These are phyloP conservation scores for Zeugodacus cucurbitae DNA, from an alignment of 1,140 invertebrate species.

Conservation along the genomic window DNA sequence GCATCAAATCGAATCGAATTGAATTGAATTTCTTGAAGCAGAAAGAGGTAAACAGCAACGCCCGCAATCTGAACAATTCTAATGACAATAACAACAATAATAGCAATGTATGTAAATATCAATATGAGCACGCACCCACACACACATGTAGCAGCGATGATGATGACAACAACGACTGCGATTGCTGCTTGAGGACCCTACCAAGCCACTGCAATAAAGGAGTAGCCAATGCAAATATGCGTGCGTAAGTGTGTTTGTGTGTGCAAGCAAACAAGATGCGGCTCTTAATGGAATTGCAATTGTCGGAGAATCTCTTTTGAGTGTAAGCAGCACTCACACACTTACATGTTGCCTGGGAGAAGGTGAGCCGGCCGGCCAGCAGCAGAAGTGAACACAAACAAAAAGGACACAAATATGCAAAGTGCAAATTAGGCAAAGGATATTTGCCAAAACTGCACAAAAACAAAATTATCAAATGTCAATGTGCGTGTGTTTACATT, in stretches of 20 bases:
- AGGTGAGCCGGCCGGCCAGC: neutral
- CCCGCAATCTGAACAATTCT: constrained; percentile 13
- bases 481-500: neutral
- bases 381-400: neutral
- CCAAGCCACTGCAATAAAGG: neutral
- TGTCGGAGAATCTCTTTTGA: neutral
- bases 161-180: neutral
- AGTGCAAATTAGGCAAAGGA: constrained; percentile 28
- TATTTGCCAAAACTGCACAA: constrained; percentile 3
- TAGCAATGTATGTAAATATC: neutral
- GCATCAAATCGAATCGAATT: neutral
- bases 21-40: constrained; percentile 32
- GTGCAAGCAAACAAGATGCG: neutral
- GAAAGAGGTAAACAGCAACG: constrained; percentile 17
- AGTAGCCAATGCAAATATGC: constrained; percentile 12
- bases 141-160: neutral
- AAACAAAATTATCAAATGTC: neutral
- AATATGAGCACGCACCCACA: neutral
- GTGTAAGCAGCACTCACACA: neutral
- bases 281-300: constrained; percentile 24
- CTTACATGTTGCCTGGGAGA: neutral
- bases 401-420: constrained; percentile 16
- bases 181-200: neutral
- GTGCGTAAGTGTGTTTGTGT: neutral
- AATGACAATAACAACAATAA: constrained; percentile 37